A percentile compares a stretch with the other conserved stretches of the same genome.
Conservation (phyloP, 1,140 invertebrate species). For the Delia radicum region DNA sequence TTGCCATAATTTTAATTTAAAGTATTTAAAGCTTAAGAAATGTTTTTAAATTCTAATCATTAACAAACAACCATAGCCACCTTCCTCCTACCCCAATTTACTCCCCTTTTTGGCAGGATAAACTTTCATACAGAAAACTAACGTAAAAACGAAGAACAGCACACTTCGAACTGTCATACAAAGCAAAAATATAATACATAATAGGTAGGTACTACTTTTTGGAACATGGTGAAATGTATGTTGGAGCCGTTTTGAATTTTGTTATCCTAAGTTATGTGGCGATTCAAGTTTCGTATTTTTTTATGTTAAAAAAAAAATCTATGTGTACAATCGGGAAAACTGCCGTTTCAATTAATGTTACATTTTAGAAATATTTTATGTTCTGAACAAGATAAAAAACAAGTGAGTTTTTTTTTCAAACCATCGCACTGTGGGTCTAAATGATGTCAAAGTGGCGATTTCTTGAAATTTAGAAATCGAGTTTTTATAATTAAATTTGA, state of each 20-base stretch:
- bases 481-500: too few species aligned
- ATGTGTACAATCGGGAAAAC: background rate
- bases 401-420: background rate
- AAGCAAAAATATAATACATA: background rate
- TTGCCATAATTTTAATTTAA: background rate
- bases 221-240: too few species aligned
- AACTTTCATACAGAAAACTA: background rate
- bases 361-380: slow-evolving; percentile 5
- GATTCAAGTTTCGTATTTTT: background rate
- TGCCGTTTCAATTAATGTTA: slow-evolving; percentile 1
- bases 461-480: too few species aligned
- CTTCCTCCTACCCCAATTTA: background rate
- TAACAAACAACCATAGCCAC: background rate
- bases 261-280: slow-evolving; percentile 3
- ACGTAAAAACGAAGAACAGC: background rate
- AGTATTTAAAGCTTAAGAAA: background rate
- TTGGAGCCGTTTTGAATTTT: background rate
- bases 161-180: background rate
- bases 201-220: too few species aligned
- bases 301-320: too few species aligned
- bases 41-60: background rate
- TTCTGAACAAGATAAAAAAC: background rate
- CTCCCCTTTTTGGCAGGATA: background rate
- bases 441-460: too few species aligned
- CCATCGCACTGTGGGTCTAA: too few species aligned